Base-by-base conservation (phyloP, 1,140 invertebrate genomes). In the Psix sp. region DNA sequence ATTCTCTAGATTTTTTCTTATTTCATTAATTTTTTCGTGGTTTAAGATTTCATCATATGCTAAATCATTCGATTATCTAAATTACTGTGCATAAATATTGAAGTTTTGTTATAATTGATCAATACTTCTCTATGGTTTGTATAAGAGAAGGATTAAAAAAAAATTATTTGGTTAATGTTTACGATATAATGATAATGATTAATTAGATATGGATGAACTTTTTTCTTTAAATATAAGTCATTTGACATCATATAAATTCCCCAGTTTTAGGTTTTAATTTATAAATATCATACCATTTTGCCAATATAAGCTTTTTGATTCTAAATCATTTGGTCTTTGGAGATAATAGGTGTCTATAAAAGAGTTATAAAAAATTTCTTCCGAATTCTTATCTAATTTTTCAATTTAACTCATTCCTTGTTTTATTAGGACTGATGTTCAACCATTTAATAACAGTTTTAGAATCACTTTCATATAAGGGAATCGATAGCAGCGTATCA, bases 361-460 rank as follows among this genome's bases (percentile, higher is more conserved):
- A 15, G 35, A 45, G 9, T 38, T 13, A 43, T 31, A 68, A 54
- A 49, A 74, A 20, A 74, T 57, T 20, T 74, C 29, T 4, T 18
- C 39, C 5, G 48, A 42, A 0, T 70, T 24, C 5, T 15, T 15
- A 17, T 3, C 10, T 10, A 71, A 42, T 13, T 42, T 14, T 20
- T 40, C 14, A 11, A 63, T 43, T 10, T 60, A 21, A 6, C 16
- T 24, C 9, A 57, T 16, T 49, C 36, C 39, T 29, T 16, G 39
- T 75, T 26, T 43, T 46, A 10, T 14, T 48, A 29, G 65, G 62
- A 16, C 59, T 75, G 1, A 78, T 70, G 49, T 79, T 74, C 18
- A 81, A 26, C 77, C 77, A 80, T 65, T 54, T 31, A n/a, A 79
- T 76, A 18, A 54, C 74, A 11, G 76, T 81, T 0, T 67, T n/a